Conservation (phyloP, 1,140 invertebrate genomes). For the Phymorhynchus buccinoides region DNA sequence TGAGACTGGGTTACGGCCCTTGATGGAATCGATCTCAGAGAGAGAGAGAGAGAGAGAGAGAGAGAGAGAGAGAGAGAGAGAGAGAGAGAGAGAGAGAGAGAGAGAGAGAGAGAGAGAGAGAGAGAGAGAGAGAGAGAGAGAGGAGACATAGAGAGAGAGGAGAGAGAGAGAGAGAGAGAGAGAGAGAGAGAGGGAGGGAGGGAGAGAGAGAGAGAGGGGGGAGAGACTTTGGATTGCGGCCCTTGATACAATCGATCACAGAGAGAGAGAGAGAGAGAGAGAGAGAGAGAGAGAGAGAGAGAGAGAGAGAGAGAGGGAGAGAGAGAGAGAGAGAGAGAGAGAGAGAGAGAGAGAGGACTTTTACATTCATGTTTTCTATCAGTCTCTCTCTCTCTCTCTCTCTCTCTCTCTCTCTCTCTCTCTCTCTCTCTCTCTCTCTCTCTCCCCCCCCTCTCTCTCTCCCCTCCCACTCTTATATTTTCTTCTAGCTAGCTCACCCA, state of each 20-base stretch:
- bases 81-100: conserved; percentile 8
- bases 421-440: not conserved
- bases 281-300: not conserved
- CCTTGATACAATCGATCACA: too few relatives aligned
- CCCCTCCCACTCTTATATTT: not conserved
- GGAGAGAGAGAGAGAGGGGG: not conserved
- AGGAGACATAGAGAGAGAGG: not conserved
- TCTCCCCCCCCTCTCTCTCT: not conserved
- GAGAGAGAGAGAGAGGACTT: not conserved
- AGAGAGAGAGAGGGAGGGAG: not conserved
- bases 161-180: not conserved
- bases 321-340: not conserved
- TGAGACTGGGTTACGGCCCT: not conserved
- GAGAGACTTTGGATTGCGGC: too few relatives aligned
- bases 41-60: conserved; percentile 6
- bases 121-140: not conserved
- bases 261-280: not conserved
- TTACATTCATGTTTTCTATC: not conserved
- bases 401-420: conserved; percentile 3
- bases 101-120: not conserved
- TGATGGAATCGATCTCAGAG: not conserved
- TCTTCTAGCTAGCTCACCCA: too few relatives aligned
- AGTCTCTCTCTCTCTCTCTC: not conserved
- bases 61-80: not conserved
- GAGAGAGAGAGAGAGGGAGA: not conserved